Evolutionary conservation across 2,797 vertebrate genomes (phyloP), one percentile per base, ranked within the genome.

Genomic region (Lepus oiostolus): DNA sequence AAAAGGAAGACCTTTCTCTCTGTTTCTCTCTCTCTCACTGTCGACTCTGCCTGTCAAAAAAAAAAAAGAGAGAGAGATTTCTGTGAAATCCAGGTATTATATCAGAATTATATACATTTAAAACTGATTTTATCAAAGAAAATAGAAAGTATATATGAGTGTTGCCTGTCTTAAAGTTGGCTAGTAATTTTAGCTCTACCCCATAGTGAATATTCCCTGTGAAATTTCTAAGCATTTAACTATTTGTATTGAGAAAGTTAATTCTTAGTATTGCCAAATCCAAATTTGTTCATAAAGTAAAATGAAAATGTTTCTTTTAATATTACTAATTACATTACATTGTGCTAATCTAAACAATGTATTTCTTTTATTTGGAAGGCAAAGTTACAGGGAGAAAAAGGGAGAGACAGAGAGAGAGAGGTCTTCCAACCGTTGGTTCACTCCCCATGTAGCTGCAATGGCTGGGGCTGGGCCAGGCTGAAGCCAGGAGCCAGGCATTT

Each of bases 81-180:
- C 81, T 87, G 6, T 93, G 47, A 91, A 83, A 75, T 50, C 19
- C 47, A 70, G 42, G 14, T 86, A 58, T 67, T 85, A 32, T 19
- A n/a, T 72, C 79, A 85, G 89, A 92, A 83, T 92, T 93, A 52
- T 8, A 38, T 76, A 13, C 35, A 9, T 83, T 70, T 96, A 70
- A 80, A 92, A 84, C 70, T 87, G 19, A 81, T n/a, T 94, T 91
- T 88, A 63, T 19, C 32, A 35, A 80, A 70, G 16, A 85, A 82
- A 7, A 54, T 62, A 13, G 0, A 77, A 65, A 82, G 60, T 92
- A 9, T 65, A 2, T 74, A 84, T 85, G 42, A 47, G 42, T 47
- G 42, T 47, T 88, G 2, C 38, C 28, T 85, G 28, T 30, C 19
- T 81, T 79, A 12, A 79, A 86, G 80, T 91, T 87, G 42, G 35